Base-by-base conservation (phyloP, 1,140 invertebrate genomes). In the Orussus abietinus region DNA sequence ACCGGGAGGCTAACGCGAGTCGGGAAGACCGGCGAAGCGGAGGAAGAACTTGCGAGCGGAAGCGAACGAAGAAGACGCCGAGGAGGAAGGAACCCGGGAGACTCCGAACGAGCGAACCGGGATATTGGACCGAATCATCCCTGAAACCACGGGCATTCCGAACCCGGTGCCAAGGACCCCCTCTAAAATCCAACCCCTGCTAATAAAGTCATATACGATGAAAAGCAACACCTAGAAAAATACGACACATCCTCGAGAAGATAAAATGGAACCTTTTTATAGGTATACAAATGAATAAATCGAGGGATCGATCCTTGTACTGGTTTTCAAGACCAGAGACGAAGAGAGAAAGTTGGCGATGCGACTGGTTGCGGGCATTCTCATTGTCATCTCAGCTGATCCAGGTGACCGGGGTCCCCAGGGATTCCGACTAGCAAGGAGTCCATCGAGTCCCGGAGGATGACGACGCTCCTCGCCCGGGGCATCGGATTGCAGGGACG, bases 381-480 rank as follows among this genome's bases (percentile, higher is more conserved):
- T 55, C 54, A 55, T 47, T 51, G 47, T 45, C 38, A 45, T 43
- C 47, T 51, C 51, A 55, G 30, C 29, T 40, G 44, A 46, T 42
- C 40, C 46, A 37, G 30, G 37, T 13, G 30, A n/a, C 19, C 20
- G 30, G 14, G 13, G 18, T 31, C 35, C 38, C 26, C 25, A 21
- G 35, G 34, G 42, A 48, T 48, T 48, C 44, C 22, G 5, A 31
- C 4, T 31, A 31, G 29, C 29, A 4, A 31, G 29, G 29, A 31
- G 29, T 5, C 10, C 15, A 15, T 31, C 38, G 30, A 30, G 15
- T 11, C 25, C 1, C 22, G 3, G 5, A 9, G 11, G 22, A 48
- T 51, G 54, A 55, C 51, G 48, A 51, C 21, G n/a, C n/a, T n/a
- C n/a, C n/a, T n/a, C 28, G 21, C 42, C 38, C 31, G 12, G 42